phyloP scores from a whole-genome alignment of 1,140 invertebrate species.

The Nephila pilipes region DNA sequence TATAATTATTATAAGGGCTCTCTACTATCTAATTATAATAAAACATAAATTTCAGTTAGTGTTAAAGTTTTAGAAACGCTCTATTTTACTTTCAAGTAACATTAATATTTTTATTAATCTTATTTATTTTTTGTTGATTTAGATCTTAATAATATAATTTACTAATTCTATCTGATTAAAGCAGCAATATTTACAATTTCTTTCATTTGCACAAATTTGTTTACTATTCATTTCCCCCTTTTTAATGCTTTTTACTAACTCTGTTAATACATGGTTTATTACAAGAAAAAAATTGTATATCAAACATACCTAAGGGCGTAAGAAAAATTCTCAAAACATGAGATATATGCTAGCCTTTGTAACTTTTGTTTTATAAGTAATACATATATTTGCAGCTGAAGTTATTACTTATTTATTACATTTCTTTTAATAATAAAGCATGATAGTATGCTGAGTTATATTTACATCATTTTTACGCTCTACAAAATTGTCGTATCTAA shows the following conservation, averaged over 20 bases:
- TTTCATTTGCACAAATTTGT: neutral
- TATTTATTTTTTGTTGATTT: neutral
- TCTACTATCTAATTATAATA: neutral
- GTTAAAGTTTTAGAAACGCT: neutral
- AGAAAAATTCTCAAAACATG: slow-evolving; percentile 20
- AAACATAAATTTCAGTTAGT: neutral
- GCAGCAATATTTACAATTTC: neutral
- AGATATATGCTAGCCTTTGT: neutral
- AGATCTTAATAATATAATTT: neutral
- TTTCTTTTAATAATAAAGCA: too few species aligned
- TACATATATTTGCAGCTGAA: too few species aligned
- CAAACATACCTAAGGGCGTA: neutral
- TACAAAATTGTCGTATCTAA: too few species aligned
- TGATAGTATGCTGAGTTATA: too few species aligned
- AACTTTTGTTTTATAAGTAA: too few species aligned
- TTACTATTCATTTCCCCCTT: neutral
- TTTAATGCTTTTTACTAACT: neutral
- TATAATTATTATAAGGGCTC: too few species aligned
- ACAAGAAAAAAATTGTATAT: neutral
- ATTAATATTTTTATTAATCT: neutral
- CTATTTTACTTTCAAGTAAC: too few species aligned
- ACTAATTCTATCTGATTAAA: neutral
- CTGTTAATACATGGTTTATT: neutral
- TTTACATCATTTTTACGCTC: too few species aligned
- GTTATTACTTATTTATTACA: too few species aligned